Evolutionary conservation across 2,888 invertebrate genomes (phyloP).

Genomic region (Resseliella maxima): DNA sequence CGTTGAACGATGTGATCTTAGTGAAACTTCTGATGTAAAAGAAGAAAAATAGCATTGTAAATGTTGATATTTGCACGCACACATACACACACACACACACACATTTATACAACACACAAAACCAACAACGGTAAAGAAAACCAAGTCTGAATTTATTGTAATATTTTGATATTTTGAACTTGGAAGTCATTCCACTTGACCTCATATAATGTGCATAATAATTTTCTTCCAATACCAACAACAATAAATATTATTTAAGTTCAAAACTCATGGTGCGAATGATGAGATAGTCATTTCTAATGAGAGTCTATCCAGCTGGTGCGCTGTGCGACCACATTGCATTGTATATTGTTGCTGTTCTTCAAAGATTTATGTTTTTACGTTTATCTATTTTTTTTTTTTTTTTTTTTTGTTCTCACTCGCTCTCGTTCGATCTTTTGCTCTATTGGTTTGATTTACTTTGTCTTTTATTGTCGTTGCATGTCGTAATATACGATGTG

Average conservation of each 20-base stretch:
- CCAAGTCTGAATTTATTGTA: background rate
- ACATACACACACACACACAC: too few species aligned
- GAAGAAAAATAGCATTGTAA: background rate
- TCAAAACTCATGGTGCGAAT: background rate
- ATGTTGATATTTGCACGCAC: too few species aligned
- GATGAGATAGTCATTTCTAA: slow-evolving; percentile 27
- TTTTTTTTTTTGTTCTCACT: background rate
- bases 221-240: background rate
- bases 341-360: background rate
- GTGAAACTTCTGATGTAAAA: background rate
- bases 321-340: background rate
- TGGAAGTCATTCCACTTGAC: slow-evolving; percentile 47
- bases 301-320: background rate
- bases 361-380: background rate
- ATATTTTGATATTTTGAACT: slow-evolving; percentile 42
- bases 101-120: too few species aligned
- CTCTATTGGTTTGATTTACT: background rate
- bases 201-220: slow-evolving; percentile 36
- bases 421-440: background rate
- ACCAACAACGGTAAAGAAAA: background rate
- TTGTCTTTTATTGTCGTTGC: background rate
- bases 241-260: slow-evolving; percentile 45
- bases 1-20: background rate
- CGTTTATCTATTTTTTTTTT: background rate
- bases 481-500: background rate